phyloP scores from a whole-genome alignment of 2,113 vertebrate genomes.

The Emydocephalus ijimae region DNA sequence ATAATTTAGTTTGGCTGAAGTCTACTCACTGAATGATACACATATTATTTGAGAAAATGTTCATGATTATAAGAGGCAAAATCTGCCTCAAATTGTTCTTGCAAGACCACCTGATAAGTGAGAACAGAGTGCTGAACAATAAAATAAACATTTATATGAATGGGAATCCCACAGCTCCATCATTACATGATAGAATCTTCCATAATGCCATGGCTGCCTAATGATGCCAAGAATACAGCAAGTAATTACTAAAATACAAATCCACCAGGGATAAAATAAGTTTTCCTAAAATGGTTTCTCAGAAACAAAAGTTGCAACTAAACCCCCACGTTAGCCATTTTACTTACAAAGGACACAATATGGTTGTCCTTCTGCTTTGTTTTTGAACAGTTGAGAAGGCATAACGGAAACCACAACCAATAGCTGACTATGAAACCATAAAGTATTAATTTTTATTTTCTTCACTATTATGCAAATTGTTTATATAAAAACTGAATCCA shows the following conservation, averaged over 20 bases:
- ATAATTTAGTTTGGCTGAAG: background rate
- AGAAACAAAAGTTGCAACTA: background rate
- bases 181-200: background rate
- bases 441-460: background rate
- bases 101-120: background rate
- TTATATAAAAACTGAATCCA: background rate
- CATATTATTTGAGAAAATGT: background rate
- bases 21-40: background rate
- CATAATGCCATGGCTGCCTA: slow-evolving; percentile 8
- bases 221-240: slow-evolving; percentile 32
- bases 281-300: background rate
- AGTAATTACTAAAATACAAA: slow-evolving; percentile 24
- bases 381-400: background rate
- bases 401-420: background rate
- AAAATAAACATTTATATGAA: background rate
- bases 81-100: background rate
- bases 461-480: background rate
- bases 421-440: background rate
- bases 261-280: background rate
- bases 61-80: background rate
- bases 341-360: background rate
- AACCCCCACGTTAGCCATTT: background rate
- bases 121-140: slow-evolving; percentile 1
- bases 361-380: background rate
- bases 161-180: background rate